Percentiles rank a stretch among this genome's conserved stretches.
Evolutionary conservation across 1,140 invertebrate genomes (phyloP).

Genomic region (Pseudachorutes palmiensis): DNA sequence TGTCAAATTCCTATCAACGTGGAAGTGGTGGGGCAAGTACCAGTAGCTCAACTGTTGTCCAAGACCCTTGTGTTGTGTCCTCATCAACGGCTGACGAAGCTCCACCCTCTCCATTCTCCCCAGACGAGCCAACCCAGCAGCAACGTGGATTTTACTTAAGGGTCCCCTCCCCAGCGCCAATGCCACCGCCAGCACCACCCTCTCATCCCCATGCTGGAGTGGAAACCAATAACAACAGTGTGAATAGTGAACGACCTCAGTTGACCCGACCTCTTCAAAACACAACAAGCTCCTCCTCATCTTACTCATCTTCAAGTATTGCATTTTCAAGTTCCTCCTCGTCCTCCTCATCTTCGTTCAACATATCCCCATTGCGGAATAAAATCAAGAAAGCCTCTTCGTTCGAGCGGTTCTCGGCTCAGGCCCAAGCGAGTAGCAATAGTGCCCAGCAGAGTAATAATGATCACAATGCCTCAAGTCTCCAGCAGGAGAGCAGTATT

Average conservation of each 20-base stretch:
- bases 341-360: conserved; percentile 20
- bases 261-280: background rate
- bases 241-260: background rate
- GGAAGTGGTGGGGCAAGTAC: conserved; percentile 5
- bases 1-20: conserved; percentile 18
- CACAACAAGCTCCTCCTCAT: background rate
- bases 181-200: background rate
- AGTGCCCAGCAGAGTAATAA: conserved; percentile 13
- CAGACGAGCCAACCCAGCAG: conserved; percentile 22
- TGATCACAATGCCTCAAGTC: conserved; percentile 1
- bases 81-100: conserved; percentile 35
- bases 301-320: background rate
- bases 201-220: background rate
- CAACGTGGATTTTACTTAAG: background rate
- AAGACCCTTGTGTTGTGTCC: conserved; percentile 34
- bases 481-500: background rate
- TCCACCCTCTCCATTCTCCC: conserved; percentile 30
- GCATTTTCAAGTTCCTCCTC: conserved; percentile 14
- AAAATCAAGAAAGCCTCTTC: conserved; percentile 38
- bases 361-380: conserved; percentile 29
- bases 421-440: conserved; percentile 26
- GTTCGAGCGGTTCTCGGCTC: conserved; percentile 33
- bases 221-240: background rate
- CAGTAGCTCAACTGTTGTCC: background rate
- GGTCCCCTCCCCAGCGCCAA: background rate